A percentile compares a stretch with the other conserved stretches of the same genome.
phyloP scores from a whole-genome alignment of 2,113 vertebrate species.

The Natator depressus region DNA sequence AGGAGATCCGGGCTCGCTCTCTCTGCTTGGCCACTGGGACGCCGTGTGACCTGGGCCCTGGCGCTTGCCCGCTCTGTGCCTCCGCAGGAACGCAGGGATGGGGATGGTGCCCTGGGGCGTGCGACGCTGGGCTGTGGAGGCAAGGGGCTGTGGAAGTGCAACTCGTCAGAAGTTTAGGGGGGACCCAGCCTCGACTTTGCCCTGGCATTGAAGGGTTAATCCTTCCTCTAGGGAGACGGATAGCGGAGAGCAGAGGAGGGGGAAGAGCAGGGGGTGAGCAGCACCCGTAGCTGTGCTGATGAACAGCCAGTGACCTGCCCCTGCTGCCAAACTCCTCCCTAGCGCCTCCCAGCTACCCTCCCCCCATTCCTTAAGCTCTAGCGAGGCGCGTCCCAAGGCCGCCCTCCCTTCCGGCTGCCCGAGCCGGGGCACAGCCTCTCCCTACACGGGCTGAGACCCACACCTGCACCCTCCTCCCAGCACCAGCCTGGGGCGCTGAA shows the following conservation, averaged over 20 bases:
- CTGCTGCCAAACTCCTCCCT: neutral
- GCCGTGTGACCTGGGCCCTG: neutral
- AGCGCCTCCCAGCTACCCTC: neutral
- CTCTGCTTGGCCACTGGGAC: too few species aligned
- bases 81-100: too few species aligned
- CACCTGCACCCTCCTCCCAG: neutral
- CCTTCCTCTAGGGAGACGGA: neutral
- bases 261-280: neutral
- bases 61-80: neutral
- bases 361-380: neutral
- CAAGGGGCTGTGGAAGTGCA: neutral
- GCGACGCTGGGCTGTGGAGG: neutral
- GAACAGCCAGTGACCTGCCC: neutral
- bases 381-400: neutral
- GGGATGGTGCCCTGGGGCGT: fast-evolving
- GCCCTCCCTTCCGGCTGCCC: neutral
- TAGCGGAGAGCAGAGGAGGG: fast-evolving
- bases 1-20: neutral
- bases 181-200: too few species aligned
- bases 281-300: neutral
- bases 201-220: neutral
- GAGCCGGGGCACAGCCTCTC: neutral
- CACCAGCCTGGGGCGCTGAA: neutral
- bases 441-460: too few species aligned
- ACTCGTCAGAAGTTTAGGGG: too few species aligned